Evolutionary conservation across 2,113 vertebrate species (phyloP).

Genomic region (Saimiri boliviensis): DNA sequence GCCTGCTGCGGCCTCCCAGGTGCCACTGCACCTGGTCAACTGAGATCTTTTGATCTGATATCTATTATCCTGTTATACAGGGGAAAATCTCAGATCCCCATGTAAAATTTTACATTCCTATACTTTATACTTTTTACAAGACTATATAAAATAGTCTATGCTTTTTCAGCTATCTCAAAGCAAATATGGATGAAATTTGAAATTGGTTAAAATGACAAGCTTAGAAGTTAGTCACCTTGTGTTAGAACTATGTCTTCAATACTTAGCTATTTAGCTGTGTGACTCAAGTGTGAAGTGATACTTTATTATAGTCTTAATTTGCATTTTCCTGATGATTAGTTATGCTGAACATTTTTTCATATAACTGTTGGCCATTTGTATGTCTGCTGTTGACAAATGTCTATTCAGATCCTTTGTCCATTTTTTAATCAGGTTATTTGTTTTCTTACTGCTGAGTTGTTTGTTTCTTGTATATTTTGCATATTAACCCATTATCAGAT

Average conservation of each 20-base stretch:
- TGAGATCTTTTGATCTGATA: not conserved
- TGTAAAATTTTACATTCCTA: not conserved
- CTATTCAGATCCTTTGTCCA: not conserved
- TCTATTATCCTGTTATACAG: not conserved
- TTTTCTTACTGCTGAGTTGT: not conserved
- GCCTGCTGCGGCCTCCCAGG: too few species aligned
- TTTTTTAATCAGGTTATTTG: not conserved
- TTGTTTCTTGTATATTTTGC: not conserved
- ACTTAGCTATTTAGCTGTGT: not conserved
- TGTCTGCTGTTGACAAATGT: not conserved
- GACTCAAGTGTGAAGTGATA: not conserved
- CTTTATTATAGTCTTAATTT: not conserved
- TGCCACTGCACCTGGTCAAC: too few species aligned
- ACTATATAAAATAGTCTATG: not conserved
- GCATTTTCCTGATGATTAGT: not conserved
- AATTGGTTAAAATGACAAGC: not conserved
- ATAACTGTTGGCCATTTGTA: not conserved
- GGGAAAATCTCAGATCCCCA: not conserved
- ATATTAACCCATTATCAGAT: not conserved
- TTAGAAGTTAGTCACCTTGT: not conserved
- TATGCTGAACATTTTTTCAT: not conserved
- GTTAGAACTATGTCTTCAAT: not conserved
- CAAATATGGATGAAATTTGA: not conserved
- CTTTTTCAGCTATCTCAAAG: not conserved
- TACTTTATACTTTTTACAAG: not conserved